These are phyloP conservation scores for Tylochromis polylepis DNA, from an alignment of 2,113 vertebrate genomes.

Conservation along the genomic window DNA sequence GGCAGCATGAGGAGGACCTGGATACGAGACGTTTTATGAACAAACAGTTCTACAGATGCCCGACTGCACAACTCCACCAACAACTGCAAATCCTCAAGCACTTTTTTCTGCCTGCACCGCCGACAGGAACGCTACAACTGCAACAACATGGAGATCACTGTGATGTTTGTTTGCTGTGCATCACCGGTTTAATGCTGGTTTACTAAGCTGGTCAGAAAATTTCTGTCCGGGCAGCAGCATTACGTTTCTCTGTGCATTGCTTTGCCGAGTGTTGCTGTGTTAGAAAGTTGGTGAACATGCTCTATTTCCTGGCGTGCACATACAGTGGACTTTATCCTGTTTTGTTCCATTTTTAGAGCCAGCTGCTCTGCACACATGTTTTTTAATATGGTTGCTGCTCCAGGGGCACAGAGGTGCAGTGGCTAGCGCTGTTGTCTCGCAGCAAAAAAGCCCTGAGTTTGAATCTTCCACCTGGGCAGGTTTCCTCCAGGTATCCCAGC, in stretches of 20 bases:
- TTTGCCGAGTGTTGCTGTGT: not conserved
- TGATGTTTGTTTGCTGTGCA: not conserved
- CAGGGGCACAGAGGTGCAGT: not conserved
- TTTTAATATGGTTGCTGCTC: not conserved
- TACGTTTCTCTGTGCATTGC: not conserved
- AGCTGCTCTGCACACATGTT: not conserved
- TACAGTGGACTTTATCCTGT: rapidly evolving
- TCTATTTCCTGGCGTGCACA: not conserved
- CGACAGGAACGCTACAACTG: not conserved
- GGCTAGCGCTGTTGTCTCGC: not conserved
- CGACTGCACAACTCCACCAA: no score
- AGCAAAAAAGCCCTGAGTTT: not conserved
- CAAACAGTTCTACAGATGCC: no score
- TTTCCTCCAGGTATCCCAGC: not conserved
- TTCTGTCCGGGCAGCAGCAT: no score
- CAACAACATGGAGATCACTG: not conserved
- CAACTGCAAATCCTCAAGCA: no score
- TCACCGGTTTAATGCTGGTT: not conserved
- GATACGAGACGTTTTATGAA: no score
- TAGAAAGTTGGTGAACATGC: not conserved
- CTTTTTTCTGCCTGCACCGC: not conserved
- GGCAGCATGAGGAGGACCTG: no score
- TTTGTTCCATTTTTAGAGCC: not conserved
- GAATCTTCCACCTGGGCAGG: not conserved
- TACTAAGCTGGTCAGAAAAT: not conserved